Base-by-base conservation (phyloP, 2,113 vertebrate species). In the Pleuronectes platessa region DNA sequence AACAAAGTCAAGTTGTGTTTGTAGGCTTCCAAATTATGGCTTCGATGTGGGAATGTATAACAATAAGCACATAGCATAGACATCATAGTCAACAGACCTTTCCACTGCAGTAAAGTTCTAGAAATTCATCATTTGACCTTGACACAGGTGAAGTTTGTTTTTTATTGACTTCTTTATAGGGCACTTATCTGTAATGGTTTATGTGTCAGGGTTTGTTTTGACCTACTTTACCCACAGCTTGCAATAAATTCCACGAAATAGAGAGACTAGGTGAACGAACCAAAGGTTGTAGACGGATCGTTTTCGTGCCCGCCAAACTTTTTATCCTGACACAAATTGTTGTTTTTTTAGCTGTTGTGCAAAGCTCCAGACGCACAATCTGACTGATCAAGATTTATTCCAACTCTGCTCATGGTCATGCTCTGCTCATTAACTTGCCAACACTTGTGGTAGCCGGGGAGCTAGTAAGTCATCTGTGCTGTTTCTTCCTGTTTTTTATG, bases 371-470 rank as follows among this genome's bases (percentile, higher is more conserved):
- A 23, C 42, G 59, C 55, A 24, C 47, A 24, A 37, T 70, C 47
- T 59, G 77, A 74, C 63, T 51, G 71, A 63, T 82, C 72, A 74
- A 75, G 47, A 51, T 51, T 15, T 51, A 51, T 47, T 82, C 63
- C 53, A 61, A 54, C 78, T 35, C 49, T 27, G 26, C 56, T 61
- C 54, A 85, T 78, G 49, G 74, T 73, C 72, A 64, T 63, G 78
- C 71, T 71, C 83, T 76, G 71, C 51, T 49, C 67, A 86, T 85
- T 86, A 73, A 75, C 68, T 78, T 88, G 84, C 37, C 75, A 79
- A 87, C 84, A 54, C 55, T 37, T 53, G 62, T 64, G 68, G 18
- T 67, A 83, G 66, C 72, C 66, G 74, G 68, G 42, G 54, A 72
- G 73, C 63, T 76, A 70, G 76, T 88, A 83, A 86, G 83, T 86